Evolutionary conservation across 30 jellyfish, hydroid and myxozoan species (phyloP).

Genomic region (Mastigias papua): DNA sequence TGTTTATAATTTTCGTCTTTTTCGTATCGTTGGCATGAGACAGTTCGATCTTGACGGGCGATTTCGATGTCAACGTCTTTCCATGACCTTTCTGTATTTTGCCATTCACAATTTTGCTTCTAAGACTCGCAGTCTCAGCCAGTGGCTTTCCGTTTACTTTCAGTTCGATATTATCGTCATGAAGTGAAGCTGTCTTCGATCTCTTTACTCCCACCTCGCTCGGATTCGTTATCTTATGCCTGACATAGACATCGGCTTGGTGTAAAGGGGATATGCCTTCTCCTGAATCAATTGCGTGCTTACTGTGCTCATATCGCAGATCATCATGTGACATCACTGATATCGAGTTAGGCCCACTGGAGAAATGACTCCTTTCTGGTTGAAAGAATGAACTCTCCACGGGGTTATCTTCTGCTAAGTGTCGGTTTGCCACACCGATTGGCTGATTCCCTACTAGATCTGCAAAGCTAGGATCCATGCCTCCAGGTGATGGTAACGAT

Average conservation of each 20-base stretch:
- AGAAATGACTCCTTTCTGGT: slow-evolving; percentile 17
- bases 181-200: slow-evolving; percentile 53
- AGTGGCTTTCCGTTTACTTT: slow-evolving; percentile 82
- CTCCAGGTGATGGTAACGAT: slow-evolving; percentile 49
- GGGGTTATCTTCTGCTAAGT: slow-evolving; percentile 59
- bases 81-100: slow-evolving; percentile 74
- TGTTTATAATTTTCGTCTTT: slow-evolving; percentile 87
- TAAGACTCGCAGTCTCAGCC: slow-evolving; percentile 58
- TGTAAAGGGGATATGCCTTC: slow-evolving; percentile 50
- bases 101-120: slow-evolving; percentile 82
- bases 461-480: slow-evolving; percentile 96
- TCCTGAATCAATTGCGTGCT: slow-evolving; percentile 92
- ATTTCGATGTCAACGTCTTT: slow-evolving; percentile 78
- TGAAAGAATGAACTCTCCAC: slow-evolving; percentile 54
- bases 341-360: slow-evolving; percentile 53
- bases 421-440: slow-evolving; percentile 41
- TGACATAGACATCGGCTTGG: slow-evolving; percentile 75
- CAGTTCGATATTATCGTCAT: slow-evolving; percentile 77
- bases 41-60: slow-evolving; percentile 86
- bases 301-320: slow-evolving; percentile 86
- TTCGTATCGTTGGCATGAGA: slow-evolving; percentile 82
- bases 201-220: slow-evolving; percentile 32
- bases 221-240: slow-evolving; percentile 89
- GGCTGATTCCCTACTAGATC: slow-evolving; percentile 80
- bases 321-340: slow-evolving; percentile 89